These are phyloP conservation scores for Philopedon plagiatum DNA, from an alignment of 2,888 invertebrate species.

Conservation along the genomic window DNA sequence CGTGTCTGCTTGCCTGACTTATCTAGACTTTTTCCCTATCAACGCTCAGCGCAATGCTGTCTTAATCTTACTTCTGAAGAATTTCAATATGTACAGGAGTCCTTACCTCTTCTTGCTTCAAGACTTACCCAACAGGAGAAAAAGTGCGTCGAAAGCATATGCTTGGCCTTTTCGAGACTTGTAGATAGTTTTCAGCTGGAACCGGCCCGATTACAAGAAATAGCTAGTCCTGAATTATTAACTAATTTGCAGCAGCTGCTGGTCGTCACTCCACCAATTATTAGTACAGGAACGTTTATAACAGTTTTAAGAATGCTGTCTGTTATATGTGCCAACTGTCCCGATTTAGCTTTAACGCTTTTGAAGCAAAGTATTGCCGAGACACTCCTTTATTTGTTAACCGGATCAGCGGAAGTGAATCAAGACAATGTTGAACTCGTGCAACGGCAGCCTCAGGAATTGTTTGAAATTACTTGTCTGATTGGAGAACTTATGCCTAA, in stretches of 20 bases:
- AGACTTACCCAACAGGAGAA: conserved; percentile 92
- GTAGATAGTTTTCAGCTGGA: conserved; percentile 97
- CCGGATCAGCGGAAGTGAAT: conserved; percentile 80
- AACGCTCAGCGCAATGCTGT: conserved; percentile 97
- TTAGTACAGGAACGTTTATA: conserved; percentile 96
- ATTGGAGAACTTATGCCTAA: conserved; percentile 98
- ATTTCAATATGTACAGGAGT: conserved; percentile 93
- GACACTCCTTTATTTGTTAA: conserved; percentile 93
- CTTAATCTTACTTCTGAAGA: conserved; percentile 94
- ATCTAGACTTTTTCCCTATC: conserved; percentile 98
- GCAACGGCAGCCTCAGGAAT: conserved; percentile 88
- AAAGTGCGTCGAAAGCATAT: conserved; percentile 97
- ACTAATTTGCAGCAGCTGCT: conserved; percentile 94
- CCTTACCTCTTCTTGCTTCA: conserved; percentile 86
- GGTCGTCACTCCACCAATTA: conserved; percentile 94
- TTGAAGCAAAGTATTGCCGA: conserved; percentile 96
- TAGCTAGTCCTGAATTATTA: conserved; percentile 91
- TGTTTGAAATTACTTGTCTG: conserved; percentile 96
- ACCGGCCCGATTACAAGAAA: conserved; percentile 90
- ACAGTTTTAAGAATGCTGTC: conserved; percentile 97
- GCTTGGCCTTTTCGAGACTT: conserved; percentile 94
- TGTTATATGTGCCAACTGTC: conserved; percentile 96
- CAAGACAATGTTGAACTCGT: conserved; percentile 86
- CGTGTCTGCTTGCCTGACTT: conserved; percentile 95
- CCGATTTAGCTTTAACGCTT: conserved; percentile 91